phyloP scores from a whole-genome alignment of 2,888 invertebrate species.

The Arge pagana region DNA sequence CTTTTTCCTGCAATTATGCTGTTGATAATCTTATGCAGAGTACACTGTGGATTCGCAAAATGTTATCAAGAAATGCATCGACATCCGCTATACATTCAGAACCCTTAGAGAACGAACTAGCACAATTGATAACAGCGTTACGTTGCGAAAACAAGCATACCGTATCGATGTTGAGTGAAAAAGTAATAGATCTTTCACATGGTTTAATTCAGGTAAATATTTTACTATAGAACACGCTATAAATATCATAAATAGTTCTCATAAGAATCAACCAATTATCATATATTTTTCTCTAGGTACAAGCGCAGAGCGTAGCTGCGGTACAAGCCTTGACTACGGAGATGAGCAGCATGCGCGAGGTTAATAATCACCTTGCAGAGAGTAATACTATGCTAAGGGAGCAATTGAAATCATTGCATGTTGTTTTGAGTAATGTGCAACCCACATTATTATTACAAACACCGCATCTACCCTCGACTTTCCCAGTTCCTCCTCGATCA shows the following conservation, averaged over 20 bases:
- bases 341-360: conserved; percentile 35
- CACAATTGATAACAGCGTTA: conserved; percentile 27
- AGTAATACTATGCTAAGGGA: conserved; percentile 36
- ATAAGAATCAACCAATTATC: not conserved
- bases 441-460: conserved; percentile 7
- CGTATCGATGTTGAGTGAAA: conserved; percentile 33
- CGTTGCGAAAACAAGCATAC: conserved; percentile 37
- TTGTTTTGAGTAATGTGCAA: conserved; percentile 30
- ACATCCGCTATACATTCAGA: conserved; percentile 2
- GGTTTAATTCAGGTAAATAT: conserved; percentile 43
- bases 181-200: conserved; percentile 34
- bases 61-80: not conserved
- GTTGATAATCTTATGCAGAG: too few relatives aligned
- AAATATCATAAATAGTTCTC: not conserved
- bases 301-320: conserved; percentile 32
- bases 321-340: conserved; percentile 36
- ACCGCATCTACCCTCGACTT: conserved; percentile 26
- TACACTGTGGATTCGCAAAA: not conserved
- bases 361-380: conserved; percentile 34
- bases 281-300: conserved; percentile 32
- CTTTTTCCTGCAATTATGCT: too few relatives aligned
- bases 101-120: conserved; percentile 25
- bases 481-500: conserved; percentile 34
- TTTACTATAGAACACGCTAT: not conserved
- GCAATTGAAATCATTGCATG: conserved; percentile 38